Evolutionary conservation across 1,140 invertebrate genomes (phyloP), one percentile per base, ranked within the genome.

Genomic region (Cheumatopsyche charites): DNA sequence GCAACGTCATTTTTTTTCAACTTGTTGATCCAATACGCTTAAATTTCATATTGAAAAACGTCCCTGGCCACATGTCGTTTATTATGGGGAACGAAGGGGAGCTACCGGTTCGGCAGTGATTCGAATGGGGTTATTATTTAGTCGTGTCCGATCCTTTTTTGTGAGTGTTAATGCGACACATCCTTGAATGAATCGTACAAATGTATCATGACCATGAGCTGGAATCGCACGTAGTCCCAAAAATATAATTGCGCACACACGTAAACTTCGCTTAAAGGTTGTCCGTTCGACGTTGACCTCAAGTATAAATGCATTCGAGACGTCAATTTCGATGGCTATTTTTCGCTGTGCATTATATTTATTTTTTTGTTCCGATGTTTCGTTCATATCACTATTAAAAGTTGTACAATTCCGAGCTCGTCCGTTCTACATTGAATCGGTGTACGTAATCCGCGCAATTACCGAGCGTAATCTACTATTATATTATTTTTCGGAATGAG

Each of bases 231-330:
- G 47, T 52, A 52, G 15, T 47, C 19, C 47, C 47, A 52, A 52
- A n/a, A 52, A 52, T 52, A 36, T 36, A 52, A 52, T 52, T 52
- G 19, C 47, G 15, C 47, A 52, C 15, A 19, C 47, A 17, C 47
- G 15, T 19, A 19, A 52, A 17, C 47, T n/a, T 52, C 47, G 47
- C n/a, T n/a, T 52, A 52, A 52, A 52, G 47, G 47, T 52, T 52
- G 47, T 52, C 47, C 47, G 19, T 52, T 52, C 47, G 47, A 52
- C 15, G 47, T 52, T 52, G 47, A 52, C 47, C 47, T 52, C 19
- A 52, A n/a, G n/a, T n/a, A n/a, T n/a, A n/a, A n/a, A 13, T 36
- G 47, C 47, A 7, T 52, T 9, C 47, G 6, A 47, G 15, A 47
- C 45, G 45, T 47, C 45, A 13, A 19, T 52, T 52, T 52, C n/a